These are phyloP conservation scores for Orthosia gracilis DNA, from an alignment of 2,888 invertebrate genomes.

Conservation along the genomic window DNA sequence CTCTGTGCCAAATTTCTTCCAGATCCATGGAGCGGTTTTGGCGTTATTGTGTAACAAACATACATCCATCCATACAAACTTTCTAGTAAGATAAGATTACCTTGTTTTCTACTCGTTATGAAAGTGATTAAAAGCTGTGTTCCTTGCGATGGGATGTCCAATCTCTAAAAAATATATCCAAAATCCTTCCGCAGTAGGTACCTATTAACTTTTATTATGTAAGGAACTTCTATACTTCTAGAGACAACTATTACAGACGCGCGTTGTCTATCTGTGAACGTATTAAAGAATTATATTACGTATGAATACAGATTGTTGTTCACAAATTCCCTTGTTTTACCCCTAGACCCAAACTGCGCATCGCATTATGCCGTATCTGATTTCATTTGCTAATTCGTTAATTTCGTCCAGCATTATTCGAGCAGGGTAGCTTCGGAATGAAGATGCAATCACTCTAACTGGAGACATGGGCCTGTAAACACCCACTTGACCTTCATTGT, in stretches of 20 bases:
- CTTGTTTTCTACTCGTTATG: neutral
- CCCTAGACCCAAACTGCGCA: neutral
- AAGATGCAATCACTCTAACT: constrained; percentile 85
- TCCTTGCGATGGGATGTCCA: no score
- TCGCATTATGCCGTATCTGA: constrained; percentile 72
- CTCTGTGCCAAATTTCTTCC: no score
- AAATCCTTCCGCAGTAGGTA: no score
- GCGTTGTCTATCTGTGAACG: neutral
- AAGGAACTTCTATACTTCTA: neutral
- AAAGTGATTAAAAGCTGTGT: no score
- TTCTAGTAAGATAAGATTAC: no score
- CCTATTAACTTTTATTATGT: neutral
- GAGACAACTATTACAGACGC: neutral
- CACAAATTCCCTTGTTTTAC: no score
- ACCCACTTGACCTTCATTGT: constrained; percentile 66
- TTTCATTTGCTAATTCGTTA: constrained; percentile 43
- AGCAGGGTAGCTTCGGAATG: constrained; percentile 80
- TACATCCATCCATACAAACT: no score
- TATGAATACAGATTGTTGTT: neutral
- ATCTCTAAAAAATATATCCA: no score
- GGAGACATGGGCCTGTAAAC: constrained; percentile 71
- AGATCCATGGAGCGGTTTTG: no score
- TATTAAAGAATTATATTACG: neutral
- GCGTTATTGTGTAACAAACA: no score
- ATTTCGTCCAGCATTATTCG: constrained; percentile 72